Conservation (phyloP, 2,113 vertebrate genomes). For the Orthochromis malagaraziensis region DNA sequence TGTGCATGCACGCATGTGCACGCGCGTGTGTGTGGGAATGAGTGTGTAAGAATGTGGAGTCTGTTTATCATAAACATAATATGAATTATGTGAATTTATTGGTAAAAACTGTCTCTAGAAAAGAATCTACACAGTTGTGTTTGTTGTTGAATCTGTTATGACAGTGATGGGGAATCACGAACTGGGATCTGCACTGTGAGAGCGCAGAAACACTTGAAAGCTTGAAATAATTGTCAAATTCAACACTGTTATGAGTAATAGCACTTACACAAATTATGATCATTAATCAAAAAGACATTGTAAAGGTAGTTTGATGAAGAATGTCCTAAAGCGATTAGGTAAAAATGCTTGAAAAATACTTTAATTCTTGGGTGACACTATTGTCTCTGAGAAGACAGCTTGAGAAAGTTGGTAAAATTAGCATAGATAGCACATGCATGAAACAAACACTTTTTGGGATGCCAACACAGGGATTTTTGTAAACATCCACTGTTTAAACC, state of each 20-base stretch:
- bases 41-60: background rate
- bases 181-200: background rate
- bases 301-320: background rate
- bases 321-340: background rate
- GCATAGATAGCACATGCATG: background rate
- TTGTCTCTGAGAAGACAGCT: background rate
- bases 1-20: background rate
- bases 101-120: background rate
- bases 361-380: background rate
- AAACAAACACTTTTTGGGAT: background rate
- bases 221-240: background rate
- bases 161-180: background rate
- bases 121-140: background rate
- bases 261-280: background rate
- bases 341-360: background rate
- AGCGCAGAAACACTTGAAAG: background rate
- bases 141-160: background rate
- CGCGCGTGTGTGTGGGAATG: background rate
- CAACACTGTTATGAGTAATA: background rate
- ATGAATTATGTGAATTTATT: background rate
- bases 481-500: background rate
- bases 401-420: background rate
- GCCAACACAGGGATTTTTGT: background rate
- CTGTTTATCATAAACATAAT: background rate
- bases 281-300: conserved; percentile 3